Percentiles rank a stretch among this genome's conserved stretches.
Conservation (phyloP, 2,797 vertebrate genomes). For the Paratrypauchen microcephalus region DNA sequence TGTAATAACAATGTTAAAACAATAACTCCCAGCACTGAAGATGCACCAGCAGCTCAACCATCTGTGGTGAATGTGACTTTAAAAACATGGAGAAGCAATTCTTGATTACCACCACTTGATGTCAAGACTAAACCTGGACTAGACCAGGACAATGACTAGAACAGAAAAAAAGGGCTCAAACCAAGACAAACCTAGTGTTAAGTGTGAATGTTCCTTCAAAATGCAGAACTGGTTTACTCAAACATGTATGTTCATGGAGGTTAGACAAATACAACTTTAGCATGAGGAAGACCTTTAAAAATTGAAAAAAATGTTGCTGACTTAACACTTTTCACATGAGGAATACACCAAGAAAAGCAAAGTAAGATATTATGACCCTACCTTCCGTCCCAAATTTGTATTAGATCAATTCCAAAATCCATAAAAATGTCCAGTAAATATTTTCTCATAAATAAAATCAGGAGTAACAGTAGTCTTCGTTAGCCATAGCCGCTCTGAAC, state of each 20-base stretch:
- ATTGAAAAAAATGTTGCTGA: too few species aligned
- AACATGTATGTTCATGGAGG: neutral
- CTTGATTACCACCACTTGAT: neutral
- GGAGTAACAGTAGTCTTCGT: neutral
- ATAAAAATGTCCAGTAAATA: slow-evolving; percentile 14
- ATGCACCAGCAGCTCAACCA: too few species aligned
- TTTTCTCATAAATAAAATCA: slow-evolving; percentile 6
- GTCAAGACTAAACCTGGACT: neutral
- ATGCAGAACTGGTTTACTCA: neutral
- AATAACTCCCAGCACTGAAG: too few species aligned
- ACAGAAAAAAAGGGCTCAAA: neutral
- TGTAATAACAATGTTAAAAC: neutral
- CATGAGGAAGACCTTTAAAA: too few species aligned
- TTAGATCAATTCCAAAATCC: slow-evolving; percentile 13
- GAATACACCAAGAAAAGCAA: too few species aligned
- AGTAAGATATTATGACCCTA: slow-evolving; percentile 29
- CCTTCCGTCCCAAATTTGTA: slow-evolving; percentile 44
- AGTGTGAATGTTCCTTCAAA: neutral
- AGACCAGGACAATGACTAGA: neutral
- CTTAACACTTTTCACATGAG: too few species aligned
- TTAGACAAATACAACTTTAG: too few species aligned
- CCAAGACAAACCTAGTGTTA: neutral
- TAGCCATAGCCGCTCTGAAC: slow-evolving; percentile 28
- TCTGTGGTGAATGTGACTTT: too few species aligned
- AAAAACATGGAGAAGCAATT: neutral